Evolutionary conservation across 1,140 invertebrate species (phyloP), one percentile per base, ranked within the genome.

Genomic region (Eulimnadia texana): DNA sequence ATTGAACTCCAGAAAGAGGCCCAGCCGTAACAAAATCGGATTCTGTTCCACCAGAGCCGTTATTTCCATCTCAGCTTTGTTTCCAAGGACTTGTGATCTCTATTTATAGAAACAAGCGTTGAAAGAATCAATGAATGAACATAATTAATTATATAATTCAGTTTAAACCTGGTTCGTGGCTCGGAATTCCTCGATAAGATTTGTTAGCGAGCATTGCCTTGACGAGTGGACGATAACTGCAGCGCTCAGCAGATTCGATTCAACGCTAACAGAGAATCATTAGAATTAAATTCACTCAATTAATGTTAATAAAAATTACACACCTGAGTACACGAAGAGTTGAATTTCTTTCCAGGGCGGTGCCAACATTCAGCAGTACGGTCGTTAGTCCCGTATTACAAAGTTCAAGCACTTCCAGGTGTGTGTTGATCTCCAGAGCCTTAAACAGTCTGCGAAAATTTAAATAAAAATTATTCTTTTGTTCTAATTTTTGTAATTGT

Each of bases 41-140:
- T 98, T 98, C 71, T 93, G 85, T 74, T 93, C 90, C 62, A 98
- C 83, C 65, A 95, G 76, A 69, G 88, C 82, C 51, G 91, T 93
- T 65, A 98, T 92, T 79, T 94, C 90, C 90, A 95, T 97, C 81
- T 98, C 94, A 66, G 91, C 91, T 79, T 95, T 95, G 75, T 96
- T 95, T 67, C 94, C 93, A 67, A 98, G 80, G 62, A 95, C 85
- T 78, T 88, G 83, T 68, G 90, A 90, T 79, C 93, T 85, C 91
- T 97, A 73, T 1, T 72, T 73, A 65, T 63, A 55, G 50, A 65
- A n/a, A n/a, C n/a, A n/a, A n/a, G n/a, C n/a, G n/a, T n/a, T n/a
- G n/a, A n/a, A n/a, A n/a, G n/a, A n/a, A 56, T 16, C 13, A 1
- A 56, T 27, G 23, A 11, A 1, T 3, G 27, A 20, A 28, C 6